phyloP scores from a whole-genome alignment of 30 jellyfish, hydroid and myxozoan genomes.

The Haliclystus octoradiatus region DNA sequence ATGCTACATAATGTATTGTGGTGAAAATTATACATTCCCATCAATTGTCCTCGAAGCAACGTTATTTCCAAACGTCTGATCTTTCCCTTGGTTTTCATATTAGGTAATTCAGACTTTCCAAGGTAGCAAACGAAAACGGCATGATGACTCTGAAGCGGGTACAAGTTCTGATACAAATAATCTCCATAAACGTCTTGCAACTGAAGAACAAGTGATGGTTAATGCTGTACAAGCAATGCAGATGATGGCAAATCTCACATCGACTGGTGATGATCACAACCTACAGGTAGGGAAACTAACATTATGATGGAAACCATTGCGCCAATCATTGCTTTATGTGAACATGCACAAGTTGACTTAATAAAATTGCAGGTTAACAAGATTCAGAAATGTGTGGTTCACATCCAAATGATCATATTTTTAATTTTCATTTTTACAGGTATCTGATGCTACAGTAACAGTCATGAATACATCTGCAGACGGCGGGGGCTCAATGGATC shows the following conservation, averaged over 20 bases:
- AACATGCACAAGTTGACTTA: not conserved
- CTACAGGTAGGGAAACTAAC: conserved; percentile 11
- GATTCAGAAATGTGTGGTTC: too few species aligned
- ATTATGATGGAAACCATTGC: too few species aligned
- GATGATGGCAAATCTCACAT: not conserved
- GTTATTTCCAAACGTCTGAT: too few species aligned
- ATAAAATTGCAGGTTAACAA: not conserved
- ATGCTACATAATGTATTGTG: too few species aligned
- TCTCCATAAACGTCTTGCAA: conserved; percentile 23
- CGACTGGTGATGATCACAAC: conserved; percentile 3
- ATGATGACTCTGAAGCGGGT: conserved; percentile 9
- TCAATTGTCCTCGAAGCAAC: too few species aligned
- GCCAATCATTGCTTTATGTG: not conserved
- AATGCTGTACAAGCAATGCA: conserved; percentile 6
- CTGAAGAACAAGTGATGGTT: conserved; percentile 27
- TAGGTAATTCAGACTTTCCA: not conserved
- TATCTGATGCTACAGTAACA: not conserved
- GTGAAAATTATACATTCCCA: too few species aligned
- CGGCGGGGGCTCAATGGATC: not conserved
- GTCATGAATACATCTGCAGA: not conserved
- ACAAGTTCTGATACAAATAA: not conserved
- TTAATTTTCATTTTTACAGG: too few species aligned
- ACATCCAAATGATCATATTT: too few species aligned
- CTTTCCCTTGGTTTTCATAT: not conserved
- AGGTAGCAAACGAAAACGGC: conserved; percentile 31